Percentiles rank a stretch among this genome's conserved stretches.
These are phyloP conservation scores for Laspeyria flexula DNA, from an alignment of 2,888 invertebrate species.

Conservation along the genomic window DNA sequence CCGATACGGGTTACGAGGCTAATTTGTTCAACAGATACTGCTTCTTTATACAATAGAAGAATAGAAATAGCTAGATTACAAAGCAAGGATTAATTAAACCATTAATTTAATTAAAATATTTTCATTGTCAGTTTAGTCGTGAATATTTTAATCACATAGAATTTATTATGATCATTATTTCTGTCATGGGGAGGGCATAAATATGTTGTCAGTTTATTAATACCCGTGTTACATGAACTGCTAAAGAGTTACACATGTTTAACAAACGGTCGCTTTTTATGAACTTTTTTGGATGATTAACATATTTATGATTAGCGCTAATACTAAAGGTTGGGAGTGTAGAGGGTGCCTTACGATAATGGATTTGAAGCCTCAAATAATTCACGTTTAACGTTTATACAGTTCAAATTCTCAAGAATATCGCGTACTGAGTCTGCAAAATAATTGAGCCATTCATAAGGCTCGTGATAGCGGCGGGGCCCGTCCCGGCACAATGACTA, in stretches of 20 bases:
- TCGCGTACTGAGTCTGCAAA: constrained; percentile 71
- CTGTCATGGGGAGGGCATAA: constrained; percentile 66
- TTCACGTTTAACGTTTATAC: constrained; percentile 45
- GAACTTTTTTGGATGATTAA: constrained; percentile 54
- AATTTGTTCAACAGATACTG: constrained; percentile 44
- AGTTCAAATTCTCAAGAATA: constrained; percentile 50
- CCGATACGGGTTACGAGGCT: constrained; percentile 62
- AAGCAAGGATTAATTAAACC: neutral
- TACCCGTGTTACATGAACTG: constrained; percentile 59
- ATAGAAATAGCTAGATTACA: neutral
- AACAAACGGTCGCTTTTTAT: constrained; percentile 45
- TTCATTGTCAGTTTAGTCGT: constrained; percentile 51
- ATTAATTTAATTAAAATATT: constrained; percentile 40
- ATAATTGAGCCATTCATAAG: constrained; percentile 85
- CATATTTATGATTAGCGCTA: constrained; percentile 46
- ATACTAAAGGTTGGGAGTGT: constrained; percentile 7
- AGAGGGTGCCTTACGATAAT: constrained; percentile 32
- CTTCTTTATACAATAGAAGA: constrained; percentile 20
- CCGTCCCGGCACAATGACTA: constrained; percentile 80
- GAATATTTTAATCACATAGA: constrained; percentile 63
- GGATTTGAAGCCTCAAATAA: constrained; percentile 39
- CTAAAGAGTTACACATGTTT: constrained; percentile 68
- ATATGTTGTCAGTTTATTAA: constrained; percentile 78
- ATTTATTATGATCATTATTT: constrained; percentile 71
- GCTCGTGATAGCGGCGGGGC: constrained; percentile 78